Percentiles rank a stretch among this genome's conserved stretches.
These are phyloP conservation scores for Synanceia verrucosa DNA, from an alignment of 2,797 vertebrate genomes.

Conservation along the genomic window DNA sequence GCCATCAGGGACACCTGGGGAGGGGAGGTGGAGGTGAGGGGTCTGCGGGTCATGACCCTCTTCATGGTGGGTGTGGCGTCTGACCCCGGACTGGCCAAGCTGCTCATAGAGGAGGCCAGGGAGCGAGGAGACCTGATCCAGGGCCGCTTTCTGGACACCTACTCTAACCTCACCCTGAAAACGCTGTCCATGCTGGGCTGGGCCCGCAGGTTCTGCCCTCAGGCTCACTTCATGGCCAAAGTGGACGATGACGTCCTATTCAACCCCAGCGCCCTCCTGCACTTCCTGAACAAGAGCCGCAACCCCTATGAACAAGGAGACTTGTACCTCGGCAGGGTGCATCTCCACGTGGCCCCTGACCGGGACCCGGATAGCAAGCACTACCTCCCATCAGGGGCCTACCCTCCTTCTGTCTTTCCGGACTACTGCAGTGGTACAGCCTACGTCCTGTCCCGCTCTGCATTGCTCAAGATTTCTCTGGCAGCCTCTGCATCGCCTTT, in stretches of 20 bases:
- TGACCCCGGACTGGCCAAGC: constrained; percentile 73
- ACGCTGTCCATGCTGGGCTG: constrained; percentile 86
- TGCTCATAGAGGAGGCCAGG: constrained; percentile 77
- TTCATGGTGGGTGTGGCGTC: constrained; percentile 81
- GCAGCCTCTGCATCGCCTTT: constrained; percentile 67
- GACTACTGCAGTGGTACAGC: constrained; percentile 92
- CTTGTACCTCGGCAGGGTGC: constrained; percentile 88
- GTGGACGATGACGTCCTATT: constrained; percentile 83
- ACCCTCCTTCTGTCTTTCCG: constrained; percentile 80
- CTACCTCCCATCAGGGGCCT: constrained; percentile 78
- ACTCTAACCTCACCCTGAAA: constrained; percentile 89
- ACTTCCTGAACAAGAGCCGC: constrained; percentile 74
- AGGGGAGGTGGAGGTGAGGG: constrained; percentile 77
- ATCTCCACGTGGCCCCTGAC: constrained; percentile 81
- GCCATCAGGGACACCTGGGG: constrained; percentile 85
- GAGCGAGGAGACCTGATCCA: constrained; percentile 82
- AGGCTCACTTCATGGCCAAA: constrained; percentile 76
- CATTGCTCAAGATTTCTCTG: constrained; percentile 80
- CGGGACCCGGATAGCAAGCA: constrained; percentile 80
- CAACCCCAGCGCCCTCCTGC: constrained; percentile 75
- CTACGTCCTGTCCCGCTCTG: constrained; percentile 86
- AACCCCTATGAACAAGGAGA: constrained; percentile 68
- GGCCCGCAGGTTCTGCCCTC: constrained; percentile 78
- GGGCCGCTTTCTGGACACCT: constrained; percentile 85
- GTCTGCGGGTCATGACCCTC: constrained; percentile 80